Percentiles rank a stretch among this genome's conserved stretches.
phyloP scores from a whole-genome alignment of 2,888 invertebrate genomes.

The Agonopterix alstromeriana region DNA sequence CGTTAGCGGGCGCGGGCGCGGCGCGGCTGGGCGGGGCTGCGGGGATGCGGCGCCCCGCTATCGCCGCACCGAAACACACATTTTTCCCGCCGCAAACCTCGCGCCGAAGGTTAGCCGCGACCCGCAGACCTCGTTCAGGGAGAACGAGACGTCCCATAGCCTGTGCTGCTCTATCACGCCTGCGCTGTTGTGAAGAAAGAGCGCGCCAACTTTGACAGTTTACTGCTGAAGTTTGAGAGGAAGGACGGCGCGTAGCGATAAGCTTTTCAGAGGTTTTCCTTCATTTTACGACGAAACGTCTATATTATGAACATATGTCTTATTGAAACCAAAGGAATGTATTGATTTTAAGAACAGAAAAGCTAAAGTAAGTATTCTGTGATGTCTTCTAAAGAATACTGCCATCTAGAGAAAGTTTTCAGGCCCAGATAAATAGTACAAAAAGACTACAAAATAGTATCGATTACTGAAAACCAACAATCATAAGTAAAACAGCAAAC shows the following conservation, averaged over 20 bases:
- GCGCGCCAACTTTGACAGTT: constrained; percentile 66
- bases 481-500: too few relatives aligned
- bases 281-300: too few relatives aligned
- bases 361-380: too few relatives aligned
- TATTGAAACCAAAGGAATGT: not conserved
- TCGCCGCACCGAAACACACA: constrained; percentile 78
- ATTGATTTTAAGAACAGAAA: not conserved
- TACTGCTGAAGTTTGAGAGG: constrained; percentile 22
- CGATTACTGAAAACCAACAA: too few relatives aligned
- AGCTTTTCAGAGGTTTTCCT: not conserved
- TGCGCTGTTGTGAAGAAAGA: constrained; percentile 34
- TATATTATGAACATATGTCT: too few relatives aligned
- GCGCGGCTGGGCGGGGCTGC: constrained; percentile 44
- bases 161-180: constrained; percentile 41
- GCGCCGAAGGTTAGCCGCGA: constrained; percentile 76
- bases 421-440: too few relatives aligned
- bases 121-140: constrained; percentile 71
- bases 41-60: constrained; percentile 69
- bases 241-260: constrained; percentile 16
- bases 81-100: constrained; percentile 78
- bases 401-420: too few relatives aligned
- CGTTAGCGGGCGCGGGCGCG: constrained; percentile 57
- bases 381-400: too few relatives aligned
- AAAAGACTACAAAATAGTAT: too few relatives aligned
- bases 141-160: constrained; percentile 38